Evolutionary conservation across 2,113 vertebrate species (phyloP).

Genomic region (Phylloscopus trochilus): DNA sequence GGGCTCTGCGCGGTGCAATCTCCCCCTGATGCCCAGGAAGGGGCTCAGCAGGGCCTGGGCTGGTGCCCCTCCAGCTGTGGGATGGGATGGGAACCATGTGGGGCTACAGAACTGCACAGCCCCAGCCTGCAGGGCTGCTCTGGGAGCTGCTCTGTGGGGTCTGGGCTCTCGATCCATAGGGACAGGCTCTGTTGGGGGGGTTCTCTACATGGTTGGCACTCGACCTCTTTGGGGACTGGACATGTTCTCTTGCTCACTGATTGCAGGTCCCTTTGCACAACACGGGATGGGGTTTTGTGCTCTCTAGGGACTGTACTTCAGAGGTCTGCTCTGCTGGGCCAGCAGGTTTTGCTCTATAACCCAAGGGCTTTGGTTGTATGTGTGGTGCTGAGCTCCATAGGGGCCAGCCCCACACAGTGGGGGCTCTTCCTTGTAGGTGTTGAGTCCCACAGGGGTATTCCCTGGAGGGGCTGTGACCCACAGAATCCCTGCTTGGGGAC

Average conservation of each 20-base stretch:
- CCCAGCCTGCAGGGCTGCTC: not conserved
- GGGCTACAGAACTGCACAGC: rapidly evolving
- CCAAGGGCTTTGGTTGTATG: rapidly evolving
- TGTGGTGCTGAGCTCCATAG: not conserved
- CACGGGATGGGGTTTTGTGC: not conserved
- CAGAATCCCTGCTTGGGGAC: not conserved
- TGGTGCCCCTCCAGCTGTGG: not conserved
- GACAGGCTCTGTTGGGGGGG: not conserved
- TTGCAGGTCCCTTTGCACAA: not conserved
- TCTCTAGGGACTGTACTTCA: not conserved
- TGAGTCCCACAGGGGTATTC: not conserved
- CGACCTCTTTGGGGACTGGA: not conserved
- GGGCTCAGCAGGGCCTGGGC: not conserved
- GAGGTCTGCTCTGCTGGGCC: not conserved
- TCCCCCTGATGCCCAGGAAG: not conserved
- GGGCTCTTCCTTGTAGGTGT: not conserved
- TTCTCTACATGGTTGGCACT: not conserved
- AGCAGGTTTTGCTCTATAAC: rapidly evolving
- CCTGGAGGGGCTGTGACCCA: not conserved
- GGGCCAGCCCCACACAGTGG: not conserved
- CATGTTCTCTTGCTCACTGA: not conserved
- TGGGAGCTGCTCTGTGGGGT: not conserved
- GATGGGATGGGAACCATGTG: not conserved
- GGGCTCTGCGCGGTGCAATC: not conserved
- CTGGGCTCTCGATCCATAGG: not conserved